phyloP scores from a whole-genome alignment of 1,140 invertebrate genomes.

The Yoshiicerus persimilis region DNA sequence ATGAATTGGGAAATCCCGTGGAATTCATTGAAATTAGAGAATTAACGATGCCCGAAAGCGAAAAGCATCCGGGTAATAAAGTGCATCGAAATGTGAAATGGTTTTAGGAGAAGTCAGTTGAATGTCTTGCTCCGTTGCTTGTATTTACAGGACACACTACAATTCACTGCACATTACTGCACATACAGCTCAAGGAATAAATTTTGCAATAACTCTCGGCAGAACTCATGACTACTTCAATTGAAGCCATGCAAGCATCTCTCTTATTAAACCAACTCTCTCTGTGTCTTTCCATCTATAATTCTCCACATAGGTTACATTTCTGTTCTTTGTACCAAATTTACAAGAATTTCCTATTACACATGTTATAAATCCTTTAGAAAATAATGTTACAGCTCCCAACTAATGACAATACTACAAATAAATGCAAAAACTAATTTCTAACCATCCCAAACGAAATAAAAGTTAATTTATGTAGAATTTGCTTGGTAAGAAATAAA shows the following conservation, averaged over 20 bases:
- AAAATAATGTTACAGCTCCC: too few relatives aligned
- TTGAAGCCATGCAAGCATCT: background rate
- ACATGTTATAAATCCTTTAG: too few relatives aligned
- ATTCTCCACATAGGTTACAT: background rate
- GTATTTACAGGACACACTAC: too few relatives aligned
- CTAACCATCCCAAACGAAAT: too few relatives aligned
- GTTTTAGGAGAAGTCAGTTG: background rate
- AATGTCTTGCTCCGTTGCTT: background rate
- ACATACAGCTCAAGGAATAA: too few relatives aligned
- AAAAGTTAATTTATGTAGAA: too few relatives aligned
- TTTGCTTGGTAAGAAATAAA: too few relatives aligned
- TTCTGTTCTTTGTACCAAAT: background rate
- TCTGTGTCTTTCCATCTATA: background rate
- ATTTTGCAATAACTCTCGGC: too few relatives aligned
- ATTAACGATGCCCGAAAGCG: slow-evolving; percentile 6
- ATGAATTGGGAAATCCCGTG: background rate
- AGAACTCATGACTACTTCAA: too few relatives aligned
- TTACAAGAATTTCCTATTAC: background rate
- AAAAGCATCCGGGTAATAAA: slow-evolving; percentile 14
- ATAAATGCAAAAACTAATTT: too few relatives aligned
- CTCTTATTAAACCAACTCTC: too few relatives aligned
- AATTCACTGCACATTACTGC: background rate
- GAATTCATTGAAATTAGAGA: slow-evolving; percentile 2
- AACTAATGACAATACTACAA: too few relatives aligned
- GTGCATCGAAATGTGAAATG: slow-evolving; percentile 12